Evolutionary conservation across 2,797 vertebrate species (phyloP).

Genomic region (Dendrocincla tyrannina): DNA sequence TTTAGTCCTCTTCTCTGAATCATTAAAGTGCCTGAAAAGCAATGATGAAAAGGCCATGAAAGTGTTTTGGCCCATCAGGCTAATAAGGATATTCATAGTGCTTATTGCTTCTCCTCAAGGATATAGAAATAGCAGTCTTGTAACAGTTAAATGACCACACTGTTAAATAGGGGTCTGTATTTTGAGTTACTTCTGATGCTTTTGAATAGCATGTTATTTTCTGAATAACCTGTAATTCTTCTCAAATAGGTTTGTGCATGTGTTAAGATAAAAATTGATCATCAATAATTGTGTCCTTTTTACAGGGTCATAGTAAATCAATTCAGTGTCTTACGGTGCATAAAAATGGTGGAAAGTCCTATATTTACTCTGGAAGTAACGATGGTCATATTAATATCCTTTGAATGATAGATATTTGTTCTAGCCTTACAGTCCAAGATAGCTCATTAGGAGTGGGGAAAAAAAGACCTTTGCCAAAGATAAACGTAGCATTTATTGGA

Average conservation of each 20-base stretch:
- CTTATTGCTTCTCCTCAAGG: neutral
- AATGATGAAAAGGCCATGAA: neutral
- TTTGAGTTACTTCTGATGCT: neutral
- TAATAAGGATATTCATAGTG: neutral
- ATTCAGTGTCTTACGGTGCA: constrained; percentile 93
- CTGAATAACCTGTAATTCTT: neutral
- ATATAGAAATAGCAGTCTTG: neutral
- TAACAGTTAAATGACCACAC: neutral
- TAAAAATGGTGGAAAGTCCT: constrained; percentile 80
- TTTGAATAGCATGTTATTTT: neutral
- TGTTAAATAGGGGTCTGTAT: neutral
- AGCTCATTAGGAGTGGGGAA: neutral
- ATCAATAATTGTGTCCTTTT: neutral
- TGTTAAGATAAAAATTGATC: neutral
- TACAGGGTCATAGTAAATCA: constrained; percentile 94
- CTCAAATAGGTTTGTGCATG: neutral
- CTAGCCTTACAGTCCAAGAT: neutral
- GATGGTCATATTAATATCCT: constrained; percentile 99
- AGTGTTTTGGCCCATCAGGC: neutral
- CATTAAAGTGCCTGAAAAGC: neutral
- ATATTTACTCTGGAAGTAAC: constrained; percentile 94
- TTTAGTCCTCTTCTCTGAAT: neutral
- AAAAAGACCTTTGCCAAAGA: neutral
- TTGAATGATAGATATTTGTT: constrained; percentile 20
- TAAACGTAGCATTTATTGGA: neutral